Evolutionary conservation across 2,113 vertebrate genomes (phyloP), one percentile per base, ranked within the genome.

Genomic region (Holacanthus passer): DNA sequence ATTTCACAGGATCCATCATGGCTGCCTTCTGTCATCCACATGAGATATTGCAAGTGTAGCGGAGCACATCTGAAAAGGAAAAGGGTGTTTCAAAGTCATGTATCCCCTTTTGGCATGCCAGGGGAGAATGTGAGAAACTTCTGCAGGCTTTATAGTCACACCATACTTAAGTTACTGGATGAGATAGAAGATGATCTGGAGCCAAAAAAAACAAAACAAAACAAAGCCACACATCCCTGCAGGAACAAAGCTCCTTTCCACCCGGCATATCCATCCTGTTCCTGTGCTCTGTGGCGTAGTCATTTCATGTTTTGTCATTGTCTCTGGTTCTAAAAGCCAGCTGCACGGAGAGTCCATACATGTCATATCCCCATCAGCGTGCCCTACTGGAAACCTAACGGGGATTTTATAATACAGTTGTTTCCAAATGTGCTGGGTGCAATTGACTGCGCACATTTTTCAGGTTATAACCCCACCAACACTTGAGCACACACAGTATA

Each of bases 171-270:
- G 11, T 27, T 48, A 56, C 47, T 67, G 35, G 43, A 74, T 55
- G 22, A 75, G 79, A 79, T 32, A 3, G 48, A 84, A 56, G 56
- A 71, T 31, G 63, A 73, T 70, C 22, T 24, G 35, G n/a, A 81
- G 43, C 45, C 63, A 56, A 63, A n/a, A 45, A 53, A 45, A 65
- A 19, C 3, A 37, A 37, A 41, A 41, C 14, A 35, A 47, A 84
- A 62, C 43, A 8, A 27, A 48, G 62, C 41, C 14, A 66, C 37
- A 47, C 37, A 56, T 78, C 37, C 45, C 29, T 45, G 53, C 52
- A 17, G 41, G 3, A 56, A 47, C 37, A 63, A 63, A 79, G n/a
- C 56, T 73, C 17, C 45, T 53, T 39, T 53, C 48, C 47, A 45
- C 39, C 41, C 14, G 12, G 32, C 9, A 39, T 31, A 35, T 47